These are phyloP conservation scores for Ambastaia sidthimunki DNA, from an alignment of 2,797 vertebrate genomes.

Conservation along the genomic window DNA sequence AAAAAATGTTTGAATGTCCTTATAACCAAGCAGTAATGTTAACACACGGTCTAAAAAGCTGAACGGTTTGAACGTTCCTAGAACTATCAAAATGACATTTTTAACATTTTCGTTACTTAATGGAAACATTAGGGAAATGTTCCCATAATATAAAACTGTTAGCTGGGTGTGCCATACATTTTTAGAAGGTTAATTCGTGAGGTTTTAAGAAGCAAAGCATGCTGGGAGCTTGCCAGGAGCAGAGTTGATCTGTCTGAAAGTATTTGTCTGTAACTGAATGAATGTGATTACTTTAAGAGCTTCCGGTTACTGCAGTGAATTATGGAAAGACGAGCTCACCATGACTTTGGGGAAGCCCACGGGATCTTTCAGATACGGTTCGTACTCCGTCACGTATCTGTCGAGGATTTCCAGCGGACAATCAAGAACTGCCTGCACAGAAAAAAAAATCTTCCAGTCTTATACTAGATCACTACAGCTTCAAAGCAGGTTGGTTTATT, in stretches of 20 bases:
- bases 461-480: background rate
- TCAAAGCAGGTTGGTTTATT: background rate
- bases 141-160: background rate
- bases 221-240: slow-evolving; percentile 55
- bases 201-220: slow-evolving; percentile 20
- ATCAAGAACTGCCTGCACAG: slow-evolving; percentile 83
- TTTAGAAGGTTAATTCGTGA: slow-evolving; percentile 1
- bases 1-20: no score
- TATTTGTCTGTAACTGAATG: slow-evolving; percentile 54
- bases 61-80: no score
- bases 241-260: slow-evolving; percentile 51
- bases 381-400: slow-evolving; percentile 83
- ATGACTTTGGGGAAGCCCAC: slow-evolving; percentile 89
- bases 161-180: background rate
- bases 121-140: no score
- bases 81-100: no score
- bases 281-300: slow-evolving; percentile 44
- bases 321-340: slow-evolving; percentile 72
- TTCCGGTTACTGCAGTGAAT: background rate
- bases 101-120: no score
- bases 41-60: no score
- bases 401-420: slow-evolving; percentile 85
- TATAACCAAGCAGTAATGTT: no score
- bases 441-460: slow-evolving; percentile 5
- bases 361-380: slow-evolving; percentile 90